Evolutionary conservation across 2,888 invertebrate genomes (phyloP).

Genomic region (Alentia gelatinosa): DNA sequence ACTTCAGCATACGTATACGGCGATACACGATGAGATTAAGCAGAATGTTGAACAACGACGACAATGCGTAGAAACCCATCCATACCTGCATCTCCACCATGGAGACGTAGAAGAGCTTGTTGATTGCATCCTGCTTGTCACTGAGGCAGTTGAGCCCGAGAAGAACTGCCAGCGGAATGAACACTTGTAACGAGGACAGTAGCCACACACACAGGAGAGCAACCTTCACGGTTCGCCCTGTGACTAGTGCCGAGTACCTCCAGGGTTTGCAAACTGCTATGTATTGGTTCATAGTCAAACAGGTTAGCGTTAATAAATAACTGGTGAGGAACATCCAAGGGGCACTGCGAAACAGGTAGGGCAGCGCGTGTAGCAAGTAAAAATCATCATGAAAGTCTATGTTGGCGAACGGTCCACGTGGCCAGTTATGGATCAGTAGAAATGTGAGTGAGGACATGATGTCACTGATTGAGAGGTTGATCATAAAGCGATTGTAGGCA

Average conservation of each 20-base stretch:
- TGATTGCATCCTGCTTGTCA: conserved; percentile 51
- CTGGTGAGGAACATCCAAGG: conserved; percentile 65
- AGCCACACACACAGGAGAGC: conserved; percentile 58
- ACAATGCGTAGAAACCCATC: conserved; percentile 61
- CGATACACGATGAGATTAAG: conserved; percentile 59
- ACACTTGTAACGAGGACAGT: conserved; percentile 61
- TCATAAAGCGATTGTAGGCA: conserved; percentile 37
- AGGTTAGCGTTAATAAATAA: conserved; percentile 61
- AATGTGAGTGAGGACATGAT: conserved; percentile 60
- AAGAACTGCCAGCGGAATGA: conserved; percentile 60
- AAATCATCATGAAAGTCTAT: conserved; percentile 54
- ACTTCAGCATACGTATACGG: conserved; percentile 59
- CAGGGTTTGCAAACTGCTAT: conserved; percentile 63
- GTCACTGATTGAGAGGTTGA: conserved; percentile 51
- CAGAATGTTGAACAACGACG: conserved; percentile 58
- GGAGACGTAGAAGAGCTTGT: conserved; percentile 54
- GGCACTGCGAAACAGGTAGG: conserved; percentile 58
- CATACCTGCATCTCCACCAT: conserved; percentile 63
- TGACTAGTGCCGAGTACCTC: conserved; percentile 56
- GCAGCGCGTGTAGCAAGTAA: conserved; percentile 54
- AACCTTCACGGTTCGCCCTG: background rate
- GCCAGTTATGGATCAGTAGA: conserved; percentile 60
- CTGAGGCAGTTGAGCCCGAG: conserved; percentile 40
- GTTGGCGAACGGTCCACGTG: conserved; percentile 55
- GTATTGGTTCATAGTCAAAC: conserved; percentile 62